A percentile compares a stretch with the other conserved stretches of the same genome.
These are phyloP conservation scores for Urosaurus nigricauda DNA, from an alignment of 2,797 vertebrate species.

Conservation along the genomic window DNA sequence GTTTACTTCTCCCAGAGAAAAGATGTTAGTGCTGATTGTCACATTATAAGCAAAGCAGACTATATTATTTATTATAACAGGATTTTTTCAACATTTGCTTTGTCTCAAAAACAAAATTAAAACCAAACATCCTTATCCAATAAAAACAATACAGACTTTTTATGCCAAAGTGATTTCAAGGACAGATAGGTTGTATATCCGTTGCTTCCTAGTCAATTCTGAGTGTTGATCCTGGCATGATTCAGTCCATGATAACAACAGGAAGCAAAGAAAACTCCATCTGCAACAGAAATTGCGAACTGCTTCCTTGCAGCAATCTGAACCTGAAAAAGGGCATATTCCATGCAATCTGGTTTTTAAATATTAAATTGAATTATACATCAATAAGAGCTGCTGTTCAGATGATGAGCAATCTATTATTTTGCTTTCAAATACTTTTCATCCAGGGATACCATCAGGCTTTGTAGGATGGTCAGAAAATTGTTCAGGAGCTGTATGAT, in stretches of 20 bases:
- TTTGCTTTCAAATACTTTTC: not conserved
- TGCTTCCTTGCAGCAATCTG: not conserved
- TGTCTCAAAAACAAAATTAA: not conserved
- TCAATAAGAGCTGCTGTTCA: not conserved
- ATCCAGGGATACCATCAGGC: not conserved
- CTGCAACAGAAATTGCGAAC: not conserved
- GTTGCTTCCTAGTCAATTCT: too few relatives aligned
- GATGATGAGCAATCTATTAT: not conserved
- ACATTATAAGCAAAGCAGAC: not conserved
- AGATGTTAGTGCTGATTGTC: slow-evolving; percentile 12
- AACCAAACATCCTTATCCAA: not conserved
- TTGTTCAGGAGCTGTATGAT: not conserved
- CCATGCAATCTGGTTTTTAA: too few relatives aligned
- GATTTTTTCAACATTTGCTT: not conserved
- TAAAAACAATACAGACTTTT: slow-evolving; percentile 10
- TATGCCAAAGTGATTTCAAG: not conserved
- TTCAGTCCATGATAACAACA: not conserved
- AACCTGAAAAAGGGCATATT: not conserved
- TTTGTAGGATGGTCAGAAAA: not conserved
- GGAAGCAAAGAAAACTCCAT: not conserved
- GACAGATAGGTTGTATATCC: rapidly evolving
- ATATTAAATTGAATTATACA: not conserved
- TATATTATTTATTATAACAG: not conserved
- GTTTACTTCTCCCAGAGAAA: not conserved
- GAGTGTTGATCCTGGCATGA: not conserved